These are phyloP conservation scores for Anas platyrhynchos DNA, from an alignment of 2,113 vertebrate species.

Conservation along the genomic window DNA sequence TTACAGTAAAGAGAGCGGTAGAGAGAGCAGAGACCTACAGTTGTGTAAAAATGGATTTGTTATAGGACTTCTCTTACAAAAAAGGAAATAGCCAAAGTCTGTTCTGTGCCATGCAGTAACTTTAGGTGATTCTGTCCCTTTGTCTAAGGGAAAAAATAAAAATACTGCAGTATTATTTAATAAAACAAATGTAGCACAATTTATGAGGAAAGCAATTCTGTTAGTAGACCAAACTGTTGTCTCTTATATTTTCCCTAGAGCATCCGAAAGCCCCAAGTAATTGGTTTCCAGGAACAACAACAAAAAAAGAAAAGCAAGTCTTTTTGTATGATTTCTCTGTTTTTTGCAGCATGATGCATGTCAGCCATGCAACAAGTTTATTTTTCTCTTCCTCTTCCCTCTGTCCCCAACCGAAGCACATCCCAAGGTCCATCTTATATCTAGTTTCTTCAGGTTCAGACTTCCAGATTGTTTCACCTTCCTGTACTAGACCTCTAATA, in stretches of 20 bases:
- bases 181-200: not conserved
- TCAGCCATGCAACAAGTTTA: slow-evolving; percentile 5
- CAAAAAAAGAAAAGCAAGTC: not conserved
- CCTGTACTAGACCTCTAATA: not conserved
- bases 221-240: not conserved
- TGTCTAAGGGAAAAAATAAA: not conserved
- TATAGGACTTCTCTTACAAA: not conserved
- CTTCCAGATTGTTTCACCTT: not conserved
- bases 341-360: not conserved
- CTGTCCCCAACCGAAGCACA: not conserved
- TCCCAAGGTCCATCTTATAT: not conserved
- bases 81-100: not conserved
- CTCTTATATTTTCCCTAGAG: slow-evolving; percentile 27
- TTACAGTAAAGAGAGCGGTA: not conserved
- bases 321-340: not conserved
- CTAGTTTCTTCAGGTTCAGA: not conserved
- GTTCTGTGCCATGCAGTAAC: not conserved
- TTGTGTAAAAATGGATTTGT: slow-evolving; percentile 36
- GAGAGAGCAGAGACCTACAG: not conserved
- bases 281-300: not conserved
- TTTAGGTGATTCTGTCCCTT: not conserved
- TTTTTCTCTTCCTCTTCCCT: slow-evolving; percentile 13
- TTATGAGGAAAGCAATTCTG: slow-evolving; percentile 21
- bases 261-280: not conserved
- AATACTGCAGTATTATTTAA: not conserved